phyloP scores from a whole-genome alignment of 2,888 invertebrate genomes.

The Argyresthia albistria region DNA sequence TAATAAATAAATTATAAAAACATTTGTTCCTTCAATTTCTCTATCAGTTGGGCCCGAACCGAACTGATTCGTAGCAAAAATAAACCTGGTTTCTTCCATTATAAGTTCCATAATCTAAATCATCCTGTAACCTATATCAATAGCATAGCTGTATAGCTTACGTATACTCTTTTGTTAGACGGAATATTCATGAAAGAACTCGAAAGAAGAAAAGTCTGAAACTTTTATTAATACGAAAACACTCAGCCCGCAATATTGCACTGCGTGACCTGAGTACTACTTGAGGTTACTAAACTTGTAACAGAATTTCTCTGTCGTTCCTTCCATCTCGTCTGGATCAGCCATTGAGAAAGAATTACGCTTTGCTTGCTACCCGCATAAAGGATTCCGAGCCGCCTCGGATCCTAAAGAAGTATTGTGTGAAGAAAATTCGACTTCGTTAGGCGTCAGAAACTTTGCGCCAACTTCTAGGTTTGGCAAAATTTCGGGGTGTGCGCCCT shows the following conservation, averaged over 20 bases:
- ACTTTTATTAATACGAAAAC: constrained; percentile 66
- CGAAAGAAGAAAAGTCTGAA: constrained; percentile 29
- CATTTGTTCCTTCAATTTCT: too few relatives aligned
- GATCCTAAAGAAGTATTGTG: background rate
- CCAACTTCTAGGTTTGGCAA: background rate
- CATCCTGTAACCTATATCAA: too few relatives aligned
- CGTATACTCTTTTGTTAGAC: too few relatives aligned
- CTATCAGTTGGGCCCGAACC: too few relatives aligned
- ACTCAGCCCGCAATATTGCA: constrained; percentile 25
- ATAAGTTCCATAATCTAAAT: too few relatives aligned
- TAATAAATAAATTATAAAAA: too few relatives aligned
- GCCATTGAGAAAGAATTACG: background rate
- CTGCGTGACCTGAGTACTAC: constrained; percentile 4
- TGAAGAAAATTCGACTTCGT: background rate
- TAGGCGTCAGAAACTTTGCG: background rate
- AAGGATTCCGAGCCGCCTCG: background rate
- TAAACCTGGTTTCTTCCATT: too few relatives aligned
- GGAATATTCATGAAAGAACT: background rate
- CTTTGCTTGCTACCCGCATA: background rate
- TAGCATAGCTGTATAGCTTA: too few relatives aligned
- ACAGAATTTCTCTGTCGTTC: background rate
- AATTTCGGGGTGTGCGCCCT: background rate
- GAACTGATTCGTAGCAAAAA: too few relatives aligned
- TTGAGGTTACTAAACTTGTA: background rate
- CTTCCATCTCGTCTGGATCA: background rate